A percentile compares a stretch with the other conserved stretches of the same genome.
Conservation (phyloP, 2,888 invertebrate species). For the Morpho helenor region DNA sequence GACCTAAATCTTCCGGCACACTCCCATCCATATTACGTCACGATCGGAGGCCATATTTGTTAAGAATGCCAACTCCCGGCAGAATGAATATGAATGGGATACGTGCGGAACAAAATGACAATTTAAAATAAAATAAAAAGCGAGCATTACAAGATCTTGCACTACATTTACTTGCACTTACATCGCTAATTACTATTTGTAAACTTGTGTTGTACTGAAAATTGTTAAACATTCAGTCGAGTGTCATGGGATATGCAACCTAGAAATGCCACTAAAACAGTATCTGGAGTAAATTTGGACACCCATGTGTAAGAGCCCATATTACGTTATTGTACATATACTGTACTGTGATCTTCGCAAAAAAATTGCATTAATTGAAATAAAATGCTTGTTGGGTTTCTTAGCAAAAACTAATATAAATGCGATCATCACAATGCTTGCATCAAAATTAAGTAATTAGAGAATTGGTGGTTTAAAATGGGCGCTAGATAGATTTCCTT, state of each 20-base stretch:
- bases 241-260: conserved; percentile 44
- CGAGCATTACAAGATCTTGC: conserved; percentile 67
- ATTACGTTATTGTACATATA: no score
- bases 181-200: conserved; percentile 43
- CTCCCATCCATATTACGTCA: conserved; percentile 75
- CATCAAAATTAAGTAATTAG: no score
- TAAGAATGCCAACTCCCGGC: conserved; percentile 71
- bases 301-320: conserved; percentile 25
- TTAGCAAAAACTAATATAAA: no score
- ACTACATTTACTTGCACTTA: conserved; percentile 71
- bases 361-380: no score
- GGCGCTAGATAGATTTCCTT: conserved; percentile 10
- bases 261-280: conserved; percentile 30
- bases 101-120: conserved; percentile 80
- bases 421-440: no score
- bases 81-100: conserved; percentile 80
- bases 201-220: conserved; percentile 14
- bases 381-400: no score
- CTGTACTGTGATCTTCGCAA: no score
- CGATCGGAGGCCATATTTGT: conserved; percentile 51
- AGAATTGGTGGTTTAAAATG: neutral
- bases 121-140: conserved; percentile 67
- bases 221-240: no score
- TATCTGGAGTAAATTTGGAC: conserved; percentile 40
- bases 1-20: conserved; percentile 65